phyloP scores from a whole-genome alignment of 2,797 vertebrate genomes.

The Gallinago solitaria region DNA sequence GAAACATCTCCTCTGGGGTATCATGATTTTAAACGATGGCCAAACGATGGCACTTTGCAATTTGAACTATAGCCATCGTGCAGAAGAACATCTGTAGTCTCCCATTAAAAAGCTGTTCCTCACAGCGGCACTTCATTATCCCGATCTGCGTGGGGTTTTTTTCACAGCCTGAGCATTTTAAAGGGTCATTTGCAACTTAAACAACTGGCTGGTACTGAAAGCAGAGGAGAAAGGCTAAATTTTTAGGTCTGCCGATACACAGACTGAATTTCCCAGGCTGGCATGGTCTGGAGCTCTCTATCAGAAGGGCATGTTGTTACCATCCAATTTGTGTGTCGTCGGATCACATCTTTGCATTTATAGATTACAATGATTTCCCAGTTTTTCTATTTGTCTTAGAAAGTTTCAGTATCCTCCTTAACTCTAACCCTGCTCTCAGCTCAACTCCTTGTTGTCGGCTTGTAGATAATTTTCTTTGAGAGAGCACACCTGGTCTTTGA shows the following conservation, averaged over 20 bases:
- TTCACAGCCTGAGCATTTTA: not conserved
- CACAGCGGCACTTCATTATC: not conserved
- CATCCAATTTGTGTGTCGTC: too few relatives aligned
- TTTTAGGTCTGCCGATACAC: not conserved
- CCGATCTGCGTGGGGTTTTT: not conserved
- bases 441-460: not conserved
- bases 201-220: not conserved
- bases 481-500: not conserved
- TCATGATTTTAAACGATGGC: not conserved
- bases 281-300: not conserved
- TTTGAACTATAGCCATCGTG: not conserved
- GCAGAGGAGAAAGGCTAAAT: not conserved
- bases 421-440: not conserved
- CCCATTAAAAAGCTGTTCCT: conserved; percentile 35
- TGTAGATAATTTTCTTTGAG: not conserved
- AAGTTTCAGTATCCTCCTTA: not conserved
- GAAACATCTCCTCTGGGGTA: not conserved
- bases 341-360: not conserved
- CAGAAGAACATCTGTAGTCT: conserved; percentile 27
- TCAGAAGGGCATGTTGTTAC: not conserved
- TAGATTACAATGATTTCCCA: not conserved
- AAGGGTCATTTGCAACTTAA: not conserved
- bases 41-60: conserved; percentile 3
- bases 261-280: not conserved
- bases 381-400: not conserved